A percentile compares a stretch with the other conserved stretches of the same genome.
These are phyloP conservation scores for Toxotes lorentzi DNA, from an alignment of 2,797 vertebrate species.

Conservation along the genomic window DNA sequence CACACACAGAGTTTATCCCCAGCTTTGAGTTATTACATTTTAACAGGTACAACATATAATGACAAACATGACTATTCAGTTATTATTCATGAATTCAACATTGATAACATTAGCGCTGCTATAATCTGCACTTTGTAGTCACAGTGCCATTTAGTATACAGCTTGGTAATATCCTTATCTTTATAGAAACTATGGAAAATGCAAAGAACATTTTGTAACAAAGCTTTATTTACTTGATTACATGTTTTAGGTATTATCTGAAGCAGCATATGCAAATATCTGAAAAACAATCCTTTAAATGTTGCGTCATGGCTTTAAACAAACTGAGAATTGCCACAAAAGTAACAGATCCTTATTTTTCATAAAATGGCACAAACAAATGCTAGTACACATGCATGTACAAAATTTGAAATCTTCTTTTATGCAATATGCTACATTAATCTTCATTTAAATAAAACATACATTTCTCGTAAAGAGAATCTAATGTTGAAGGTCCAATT, in stretches of 20 bases:
- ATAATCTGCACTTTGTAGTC: neutral
- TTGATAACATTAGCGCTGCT: neutral
- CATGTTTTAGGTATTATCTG: neutral
- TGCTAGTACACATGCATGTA: neutral
- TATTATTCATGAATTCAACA: neutral
- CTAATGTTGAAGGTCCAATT: neutral
- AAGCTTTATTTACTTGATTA: neutral
- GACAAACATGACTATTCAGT: neutral
- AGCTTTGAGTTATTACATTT: conserved; percentile 11
- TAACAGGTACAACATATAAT: conserved; percentile 10
- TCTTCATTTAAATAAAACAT: neutral
- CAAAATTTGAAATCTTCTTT: neutral
- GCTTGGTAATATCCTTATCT: neutral
- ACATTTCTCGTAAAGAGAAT: neutral
- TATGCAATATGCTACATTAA: neutral
- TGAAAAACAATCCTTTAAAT: neutral
- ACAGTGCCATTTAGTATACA: neutral
- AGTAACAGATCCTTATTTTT: neutral
- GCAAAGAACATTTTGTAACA: neutral
- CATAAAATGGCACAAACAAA: neutral
- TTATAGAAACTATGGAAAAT: neutral
- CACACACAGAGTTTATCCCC: neutral
- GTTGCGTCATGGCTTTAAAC: neutral
- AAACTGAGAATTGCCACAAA: neutral
- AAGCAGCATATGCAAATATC: neutral